These are phyloP conservation scores for Metacarcinus magister DNA, from an alignment of 2,888 invertebrate species.

Conservation along the genomic window DNA sequence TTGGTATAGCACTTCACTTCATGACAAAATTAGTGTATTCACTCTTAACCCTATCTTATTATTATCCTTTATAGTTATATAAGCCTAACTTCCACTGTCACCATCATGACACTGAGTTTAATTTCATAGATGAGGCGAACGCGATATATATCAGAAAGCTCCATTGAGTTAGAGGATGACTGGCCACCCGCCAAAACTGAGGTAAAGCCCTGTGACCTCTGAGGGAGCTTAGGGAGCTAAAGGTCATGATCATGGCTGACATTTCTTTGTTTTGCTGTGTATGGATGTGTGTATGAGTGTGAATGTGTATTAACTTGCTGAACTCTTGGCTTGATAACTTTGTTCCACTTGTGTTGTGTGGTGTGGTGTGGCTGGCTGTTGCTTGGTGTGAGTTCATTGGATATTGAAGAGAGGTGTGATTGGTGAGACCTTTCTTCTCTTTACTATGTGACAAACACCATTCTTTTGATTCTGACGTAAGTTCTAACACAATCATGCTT, in stretches of 20 bases:
- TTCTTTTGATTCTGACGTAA: not conserved
- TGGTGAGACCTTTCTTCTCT: not conserved
- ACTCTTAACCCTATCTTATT: not conserved
- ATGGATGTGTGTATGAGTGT: not conserved
- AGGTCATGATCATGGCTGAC: slow-evolving; percentile 60
- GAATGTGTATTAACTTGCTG: slow-evolving; percentile 20
- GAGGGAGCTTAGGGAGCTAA: not conserved
- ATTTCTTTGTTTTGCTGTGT: not conserved
- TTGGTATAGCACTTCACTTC: not conserved
- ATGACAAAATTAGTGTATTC: not conserved
- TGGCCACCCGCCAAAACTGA: slow-evolving; percentile 77
- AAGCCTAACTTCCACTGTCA: slow-evolving; percentile 7
- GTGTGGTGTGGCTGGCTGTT: not conserved
- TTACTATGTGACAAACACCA: not conserved
- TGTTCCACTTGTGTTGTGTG: not conserved
- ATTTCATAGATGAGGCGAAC: slow-evolving; percentile 78
- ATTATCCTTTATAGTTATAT: not conserved
- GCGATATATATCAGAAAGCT: slow-evolving; percentile 80
- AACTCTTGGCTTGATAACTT: not conserved
- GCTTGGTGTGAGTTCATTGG: not conserved
- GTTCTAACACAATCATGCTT: not conserved
- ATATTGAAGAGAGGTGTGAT: not conserved
- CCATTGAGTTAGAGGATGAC: slow-evolving; percentile 79
- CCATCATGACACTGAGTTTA: slow-evolving; percentile 56
- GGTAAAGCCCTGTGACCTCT: slow-evolving; percentile 69